Conservation (phyloP, 2,113 vertebrate genomes). For the Chrysemys picta region DNA sequence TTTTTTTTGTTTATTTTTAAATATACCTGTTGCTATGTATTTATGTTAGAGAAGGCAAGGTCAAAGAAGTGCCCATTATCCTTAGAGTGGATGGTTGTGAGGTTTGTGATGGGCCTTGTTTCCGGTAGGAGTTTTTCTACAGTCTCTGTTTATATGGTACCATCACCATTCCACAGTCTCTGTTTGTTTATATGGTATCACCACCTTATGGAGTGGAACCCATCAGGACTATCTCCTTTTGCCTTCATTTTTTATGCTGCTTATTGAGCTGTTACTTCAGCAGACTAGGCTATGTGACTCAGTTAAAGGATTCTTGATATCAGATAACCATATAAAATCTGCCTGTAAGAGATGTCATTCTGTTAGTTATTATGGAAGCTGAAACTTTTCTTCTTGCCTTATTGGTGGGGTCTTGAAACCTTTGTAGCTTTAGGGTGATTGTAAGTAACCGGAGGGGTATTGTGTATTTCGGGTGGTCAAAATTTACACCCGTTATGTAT, state of each 20-base stretch:
- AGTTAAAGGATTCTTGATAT: background rate
- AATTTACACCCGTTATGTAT: background rate
- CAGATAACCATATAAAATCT: background rate
- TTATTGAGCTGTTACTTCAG: background rate
- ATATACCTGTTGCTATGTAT: background rate
- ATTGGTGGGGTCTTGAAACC: background rate
- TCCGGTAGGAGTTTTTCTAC: background rate
- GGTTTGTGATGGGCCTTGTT: background rate
- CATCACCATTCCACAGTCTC: background rate
- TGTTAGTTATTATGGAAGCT: background rate
- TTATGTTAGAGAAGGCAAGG: background rate
- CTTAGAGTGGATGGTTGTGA: background rate
- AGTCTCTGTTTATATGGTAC: too few relatives aligned
- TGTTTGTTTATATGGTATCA: background rate
- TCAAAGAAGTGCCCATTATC: background rate
- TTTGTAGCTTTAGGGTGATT: slow-evolving; percentile 8
- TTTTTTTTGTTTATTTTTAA: background rate
- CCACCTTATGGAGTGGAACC: background rate
- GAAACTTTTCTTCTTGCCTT: background rate
- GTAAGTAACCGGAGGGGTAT: background rate
- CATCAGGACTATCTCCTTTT: background rate
- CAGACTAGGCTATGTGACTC: background rate
- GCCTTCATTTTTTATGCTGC: background rate
- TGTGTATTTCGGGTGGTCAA: background rate
- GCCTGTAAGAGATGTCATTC: background rate